Conservation (phyloP, 2,113 vertebrate species). For the Macaca mulatta region DNA sequence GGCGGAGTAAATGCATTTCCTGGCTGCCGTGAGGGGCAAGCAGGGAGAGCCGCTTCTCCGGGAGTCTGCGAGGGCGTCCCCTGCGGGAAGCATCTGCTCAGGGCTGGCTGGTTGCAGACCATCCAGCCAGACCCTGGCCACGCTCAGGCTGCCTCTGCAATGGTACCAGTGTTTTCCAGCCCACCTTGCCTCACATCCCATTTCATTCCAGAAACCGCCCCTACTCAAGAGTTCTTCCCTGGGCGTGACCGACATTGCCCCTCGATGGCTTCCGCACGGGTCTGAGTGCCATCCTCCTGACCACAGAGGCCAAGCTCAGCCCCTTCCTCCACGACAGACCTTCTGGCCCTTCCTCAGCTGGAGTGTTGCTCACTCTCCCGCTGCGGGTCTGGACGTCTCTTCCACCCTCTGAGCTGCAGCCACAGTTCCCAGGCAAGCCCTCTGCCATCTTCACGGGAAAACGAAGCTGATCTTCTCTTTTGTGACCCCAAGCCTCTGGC, state of each 20-base stretch:
- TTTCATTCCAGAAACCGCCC: background rate
- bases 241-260: background rate
- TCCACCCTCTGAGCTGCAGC: too few relatives aligned
- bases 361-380: background rate
- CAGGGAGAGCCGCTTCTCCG: too few relatives aligned
- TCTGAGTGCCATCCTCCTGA: background rate
- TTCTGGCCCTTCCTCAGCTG: too few relatives aligned
- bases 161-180: background rate
- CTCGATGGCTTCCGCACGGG: rapidly evolving
- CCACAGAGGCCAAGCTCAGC: background rate
- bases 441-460: background rate
- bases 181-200: background rate
- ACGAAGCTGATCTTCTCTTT: background rate
- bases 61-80: background rate
- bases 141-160: background rate
- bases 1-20: rapidly evolving
- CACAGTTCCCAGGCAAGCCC: background rate
- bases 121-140: too few relatives aligned
- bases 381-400: rapidly evolving
- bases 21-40: background rate
- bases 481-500: rapidly evolving
- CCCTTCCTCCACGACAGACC: background rate
- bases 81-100: background rate
- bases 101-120: background rate
- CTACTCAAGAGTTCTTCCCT: background rate